Evolutionary conservation across 2,797 vertebrate genomes (phyloP).

Genomic region (Chloroceryle amazona): DNA sequence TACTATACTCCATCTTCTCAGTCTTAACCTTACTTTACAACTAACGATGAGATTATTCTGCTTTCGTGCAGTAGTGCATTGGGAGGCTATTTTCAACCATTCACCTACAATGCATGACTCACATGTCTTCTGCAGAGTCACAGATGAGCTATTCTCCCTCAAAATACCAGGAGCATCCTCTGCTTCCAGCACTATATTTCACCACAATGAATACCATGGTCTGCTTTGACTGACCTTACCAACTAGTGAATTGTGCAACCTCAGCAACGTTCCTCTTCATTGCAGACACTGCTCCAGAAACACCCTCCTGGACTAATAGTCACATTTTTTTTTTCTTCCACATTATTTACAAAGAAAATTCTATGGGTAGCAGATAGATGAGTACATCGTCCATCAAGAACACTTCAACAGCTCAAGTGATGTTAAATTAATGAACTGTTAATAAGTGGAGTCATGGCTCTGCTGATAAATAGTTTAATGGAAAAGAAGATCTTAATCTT

Average conservation of each 20-base stretch:
- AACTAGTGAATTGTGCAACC: background rate
- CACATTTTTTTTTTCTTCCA: background rate
- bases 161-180: background rate
- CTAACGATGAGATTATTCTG: background rate
- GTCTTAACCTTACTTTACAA: background rate
- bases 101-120: background rate
- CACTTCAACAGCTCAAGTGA: conserved; percentile 45
- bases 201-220: background rate
- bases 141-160: background rate
- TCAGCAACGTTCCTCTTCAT: background rate
- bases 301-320: background rate
- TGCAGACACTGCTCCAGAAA: background rate
- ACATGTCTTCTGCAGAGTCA: background rate
- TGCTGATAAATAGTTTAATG: conserved; percentile 52
- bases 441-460: conserved; percentile 24
- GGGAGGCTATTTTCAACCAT: background rate
- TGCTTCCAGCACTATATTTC: background rate
- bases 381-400: background rate
- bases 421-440: conserved; percentile 60
- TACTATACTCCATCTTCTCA: background rate
- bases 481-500: conserved; percentile 36
- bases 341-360: background rate
- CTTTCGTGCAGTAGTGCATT: background rate
- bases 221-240: background rate
- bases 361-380: background rate